These are phyloP conservation scores for Priocnemis perturbator DNA, from an alignment of 2,888 invertebrate genomes.

Conservation along the genomic window DNA sequence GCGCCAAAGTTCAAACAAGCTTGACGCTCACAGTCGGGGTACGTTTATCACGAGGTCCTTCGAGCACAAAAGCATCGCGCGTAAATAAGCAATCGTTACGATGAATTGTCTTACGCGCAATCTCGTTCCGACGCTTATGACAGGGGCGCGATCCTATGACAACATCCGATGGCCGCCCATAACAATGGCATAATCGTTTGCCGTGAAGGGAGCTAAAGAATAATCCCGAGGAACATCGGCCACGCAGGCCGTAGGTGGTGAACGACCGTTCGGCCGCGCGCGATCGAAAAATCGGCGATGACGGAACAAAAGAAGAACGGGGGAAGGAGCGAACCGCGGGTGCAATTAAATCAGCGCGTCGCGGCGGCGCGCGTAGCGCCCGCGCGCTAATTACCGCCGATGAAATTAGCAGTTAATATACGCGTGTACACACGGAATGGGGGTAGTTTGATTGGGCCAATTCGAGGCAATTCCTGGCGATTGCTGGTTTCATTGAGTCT, in stretches of 20 bases:
- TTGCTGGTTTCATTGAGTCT: slow-evolving; percentile 75
- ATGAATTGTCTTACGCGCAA: no score
- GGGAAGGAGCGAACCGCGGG: not conserved
- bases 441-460: slow-evolving; percentile 76
- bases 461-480: slow-evolving; percentile 76
- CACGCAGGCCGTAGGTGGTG: not conserved
- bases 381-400: slow-evolving; percentile 69
- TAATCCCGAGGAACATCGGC: not conserved
- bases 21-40: no score
- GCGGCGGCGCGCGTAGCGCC: slow-evolving; percentile 29
- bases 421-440: slow-evolving; percentile 73
- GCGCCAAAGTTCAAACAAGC: no score
- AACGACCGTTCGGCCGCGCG: not conserved
- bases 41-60: no score
- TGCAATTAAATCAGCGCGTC: not conserved
- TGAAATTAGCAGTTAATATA: slow-evolving; percentile 75
- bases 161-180: no score
- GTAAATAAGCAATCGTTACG: no score
- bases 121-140: no score
- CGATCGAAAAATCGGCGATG: not conserved
- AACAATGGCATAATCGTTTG: not conserved
- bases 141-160: no score
- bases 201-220: not conserved
- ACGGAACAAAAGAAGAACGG: not conserved
- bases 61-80: no score